phyloP scores from a whole-genome alignment of 2,113 vertebrate species.

The Epinephelus cyanopodus region DNA sequence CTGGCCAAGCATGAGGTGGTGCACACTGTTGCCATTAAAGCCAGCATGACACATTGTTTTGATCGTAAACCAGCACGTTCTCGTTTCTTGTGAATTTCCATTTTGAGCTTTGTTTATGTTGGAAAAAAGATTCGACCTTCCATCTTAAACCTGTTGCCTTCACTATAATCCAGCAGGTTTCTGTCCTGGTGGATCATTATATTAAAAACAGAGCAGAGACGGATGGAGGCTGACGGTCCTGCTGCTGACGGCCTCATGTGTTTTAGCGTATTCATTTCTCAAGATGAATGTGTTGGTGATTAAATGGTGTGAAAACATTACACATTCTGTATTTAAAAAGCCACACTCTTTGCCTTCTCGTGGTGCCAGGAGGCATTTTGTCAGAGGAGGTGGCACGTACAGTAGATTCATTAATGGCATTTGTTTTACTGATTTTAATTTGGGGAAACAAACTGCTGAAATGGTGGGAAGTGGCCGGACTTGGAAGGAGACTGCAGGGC shows the following conservation, averaged over 20 bases:
- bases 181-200: constrained; percentile 27
- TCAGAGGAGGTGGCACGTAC: background rate
- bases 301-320: constrained; percentile 60
- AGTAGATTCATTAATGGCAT: constrained; percentile 39
- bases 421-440: constrained; percentile 26
- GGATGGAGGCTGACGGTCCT: constrained; percentile 13
- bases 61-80: background rate
- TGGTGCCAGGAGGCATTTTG: constrained; percentile 29
- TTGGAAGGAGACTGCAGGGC: constrained; percentile 28
- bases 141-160: background rate
- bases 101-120: no score
- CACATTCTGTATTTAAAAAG: constrained; percentile 49
- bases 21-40: background rate
- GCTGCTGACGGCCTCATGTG: constrained; percentile 30
- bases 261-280: constrained; percentile 56
- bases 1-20: background rate
- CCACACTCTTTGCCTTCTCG: constrained; percentile 13
- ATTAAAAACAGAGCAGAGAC: background rate
- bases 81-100: no score
- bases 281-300: constrained; percentile 50
- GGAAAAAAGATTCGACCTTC: background rate
- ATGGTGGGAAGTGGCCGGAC: constrained; percentile 9
- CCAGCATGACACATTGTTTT: background rate
- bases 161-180: constrained; percentile 9
- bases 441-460: constrained; percentile 29